Evolutionary conservation across 2,113 vertebrate genomes (phyloP), one percentile per base, ranked within the genome.

Genomic region (Pomatostomus ruficeps): DNA sequence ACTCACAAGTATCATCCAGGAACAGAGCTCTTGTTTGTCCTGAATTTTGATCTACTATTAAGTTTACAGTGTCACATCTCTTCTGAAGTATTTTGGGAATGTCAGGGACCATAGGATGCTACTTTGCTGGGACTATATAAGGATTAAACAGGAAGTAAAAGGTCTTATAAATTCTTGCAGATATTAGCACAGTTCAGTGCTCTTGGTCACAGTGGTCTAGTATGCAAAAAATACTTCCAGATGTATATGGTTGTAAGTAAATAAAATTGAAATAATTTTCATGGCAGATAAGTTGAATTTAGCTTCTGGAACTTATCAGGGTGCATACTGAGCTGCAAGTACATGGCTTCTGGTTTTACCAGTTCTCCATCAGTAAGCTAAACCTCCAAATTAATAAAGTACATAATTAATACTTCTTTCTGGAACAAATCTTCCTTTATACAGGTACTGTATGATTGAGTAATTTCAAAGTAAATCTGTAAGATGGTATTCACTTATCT

Each of bases 381-480:
- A 67, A 91, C 46, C n/a, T 43, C 35, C 15, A 43, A 71, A 75
- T n/a, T 55, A 82, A 67, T 90, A 45, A 90, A 75, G 36, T 68
- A 25, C 3, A 3, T 65, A 23, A 38, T 91, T 84, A 84, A 7
- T 75, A 81, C 29, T 91, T 91, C 48, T 31, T 42, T 35, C 66
- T 88, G 35, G 22, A 92, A 51, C 6, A 72, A 26, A 3, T 62
- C 43, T 78, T 74, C 55, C 14, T 59, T 63, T 59, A 6, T 73
- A 33, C 22, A 28, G 17, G 20, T 63, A 49, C 5, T 24, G 6
- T 38, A 25, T 68, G 16, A 48, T 45, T 61, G 31, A 33, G 14
- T 72, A 49, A 65, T 91, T 85, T 74, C 13, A 21, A 55, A 75
- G n/a, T 48, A 57, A 90, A 72, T 73, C 45, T 11, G 0, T 52